Evolutionary conservation across 2,113 vertebrate genomes (phyloP).

Genomic region (Brachyhypopomus occidentalis): DNA sequence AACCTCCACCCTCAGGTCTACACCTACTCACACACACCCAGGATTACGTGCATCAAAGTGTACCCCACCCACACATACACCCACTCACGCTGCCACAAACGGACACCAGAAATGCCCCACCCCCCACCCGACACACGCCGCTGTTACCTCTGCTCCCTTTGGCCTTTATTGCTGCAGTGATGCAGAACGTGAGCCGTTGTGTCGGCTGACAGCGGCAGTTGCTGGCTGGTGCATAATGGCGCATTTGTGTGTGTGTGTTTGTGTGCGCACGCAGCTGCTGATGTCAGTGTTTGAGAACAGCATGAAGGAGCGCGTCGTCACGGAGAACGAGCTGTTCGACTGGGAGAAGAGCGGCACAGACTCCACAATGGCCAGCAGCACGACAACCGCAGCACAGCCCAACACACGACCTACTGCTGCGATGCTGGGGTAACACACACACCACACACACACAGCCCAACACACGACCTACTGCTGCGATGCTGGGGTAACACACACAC

Average conservation of each 20-base stretch:
- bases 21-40: no score
- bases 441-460: slow-evolving; percentile 1
- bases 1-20: no score
- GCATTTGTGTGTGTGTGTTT: neutral
- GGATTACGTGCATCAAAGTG: no score
- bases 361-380: slow-evolving; percentile 84
- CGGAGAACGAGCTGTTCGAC: slow-evolving; percentile 96
- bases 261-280: slow-evolving; percentile 79
- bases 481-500: no score
- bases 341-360: slow-evolving; percentile 96
- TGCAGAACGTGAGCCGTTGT: no score
- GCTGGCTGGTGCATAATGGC: neutral
- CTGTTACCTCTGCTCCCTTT: neutral
- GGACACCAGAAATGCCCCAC: neutral
- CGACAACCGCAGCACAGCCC: slow-evolving; percentile 85
- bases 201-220: no score
- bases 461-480: neutral
- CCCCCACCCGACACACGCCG: neutral
- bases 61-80: neutral
- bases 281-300: slow-evolving; percentile 99
- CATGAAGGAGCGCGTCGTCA: slow-evolving; percentile 96
- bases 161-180: no score
- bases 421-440: slow-evolving; percentile 91
- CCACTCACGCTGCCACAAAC: neutral
- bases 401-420: slow-evolving; percentile 89